Evolutionary conservation across 2,888 invertebrate species (phyloP).

Genomic region (Heliconius ethilla): DNA sequence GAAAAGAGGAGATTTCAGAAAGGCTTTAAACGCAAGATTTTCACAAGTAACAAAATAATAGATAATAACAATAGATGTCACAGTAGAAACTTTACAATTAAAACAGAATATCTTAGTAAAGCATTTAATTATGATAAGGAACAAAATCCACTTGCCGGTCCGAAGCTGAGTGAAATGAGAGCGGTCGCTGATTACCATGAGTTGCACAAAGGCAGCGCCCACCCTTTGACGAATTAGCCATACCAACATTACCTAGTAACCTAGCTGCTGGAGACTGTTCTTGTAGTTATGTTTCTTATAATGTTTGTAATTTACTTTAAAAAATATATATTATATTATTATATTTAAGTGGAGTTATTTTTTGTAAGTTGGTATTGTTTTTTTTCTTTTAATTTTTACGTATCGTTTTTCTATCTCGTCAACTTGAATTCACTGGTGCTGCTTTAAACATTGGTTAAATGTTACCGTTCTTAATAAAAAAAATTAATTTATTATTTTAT

Average conservation of each 20-base stretch:
- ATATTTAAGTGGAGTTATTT: background rate
- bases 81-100: background rate
- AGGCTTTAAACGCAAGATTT: background rate
- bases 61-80: background rate
- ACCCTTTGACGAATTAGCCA: conserved; percentile 79
- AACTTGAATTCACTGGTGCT: no score
- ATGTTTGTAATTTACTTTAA: no score
- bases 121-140: conserved; percentile 36
- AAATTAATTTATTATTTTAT: background rate
- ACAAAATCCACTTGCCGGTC: conserved; percentile 34
- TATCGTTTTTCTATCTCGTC: no score
- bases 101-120: conserved; percentile 22
- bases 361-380: no score
- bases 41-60: background rate
- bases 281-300: conserved; percentile 7
- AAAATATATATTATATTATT: background rate
- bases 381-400: no score
- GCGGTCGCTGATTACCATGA: conserved; percentile 65
- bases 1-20: background rate
- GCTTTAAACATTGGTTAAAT: no score
- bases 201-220: conserved; percentile 70
- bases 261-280: conserved; percentile 17
- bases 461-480: background rate
- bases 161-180: conserved; percentile 42
- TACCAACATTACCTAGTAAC: conserved; percentile 47